phyloP scores from a whole-genome alignment of 2,888 invertebrate genomes.

The Pelosia muscerda region DNA sequence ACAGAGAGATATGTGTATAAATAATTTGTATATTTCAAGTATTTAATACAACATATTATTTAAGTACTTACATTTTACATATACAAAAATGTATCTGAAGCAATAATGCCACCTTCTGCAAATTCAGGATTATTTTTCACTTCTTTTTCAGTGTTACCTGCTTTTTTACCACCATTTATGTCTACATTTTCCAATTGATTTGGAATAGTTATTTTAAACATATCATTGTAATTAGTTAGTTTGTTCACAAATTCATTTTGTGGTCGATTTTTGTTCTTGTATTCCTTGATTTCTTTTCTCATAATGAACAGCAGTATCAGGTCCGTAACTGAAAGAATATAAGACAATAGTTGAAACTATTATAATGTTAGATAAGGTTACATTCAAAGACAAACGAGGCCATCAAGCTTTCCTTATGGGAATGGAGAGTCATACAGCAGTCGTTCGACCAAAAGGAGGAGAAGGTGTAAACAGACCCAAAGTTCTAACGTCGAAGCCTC shows the following conservation, averaged over 20 bases:
- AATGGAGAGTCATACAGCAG: too few species aligned
- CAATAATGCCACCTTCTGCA: background rate
- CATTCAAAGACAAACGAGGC: too few species aligned
- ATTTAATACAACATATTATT: background rate
- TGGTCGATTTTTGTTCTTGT: background rate
- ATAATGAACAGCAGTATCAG: background rate
- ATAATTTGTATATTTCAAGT: background rate
- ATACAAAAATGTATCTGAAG: background rate
- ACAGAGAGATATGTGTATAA: too few species aligned
- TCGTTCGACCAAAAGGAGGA: too few species aligned
- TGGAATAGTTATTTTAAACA: slow-evolving; percentile 7
- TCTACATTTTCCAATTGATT: background rate
- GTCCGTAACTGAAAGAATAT: slow-evolving; percentile 6
- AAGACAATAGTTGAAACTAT: background rate
- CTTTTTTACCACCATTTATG: background rate
- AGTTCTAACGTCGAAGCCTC: too few species aligned
- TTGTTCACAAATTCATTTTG: slow-evolving; percentile 15
- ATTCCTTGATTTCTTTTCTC: background rate
- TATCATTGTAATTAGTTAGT: background rate
- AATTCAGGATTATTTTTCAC: background rate
- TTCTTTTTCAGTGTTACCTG: background rate
- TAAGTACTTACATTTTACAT: slow-evolving; percentile 4
- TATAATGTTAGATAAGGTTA: background rate
- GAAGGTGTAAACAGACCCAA: too few species aligned
- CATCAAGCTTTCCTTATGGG: too few species aligned